These are phyloP conservation scores for Scaptodrosophila latifasciaeformis DNA, from an alignment of 2,888 invertebrate genomes.

Conservation along the genomic window DNA sequence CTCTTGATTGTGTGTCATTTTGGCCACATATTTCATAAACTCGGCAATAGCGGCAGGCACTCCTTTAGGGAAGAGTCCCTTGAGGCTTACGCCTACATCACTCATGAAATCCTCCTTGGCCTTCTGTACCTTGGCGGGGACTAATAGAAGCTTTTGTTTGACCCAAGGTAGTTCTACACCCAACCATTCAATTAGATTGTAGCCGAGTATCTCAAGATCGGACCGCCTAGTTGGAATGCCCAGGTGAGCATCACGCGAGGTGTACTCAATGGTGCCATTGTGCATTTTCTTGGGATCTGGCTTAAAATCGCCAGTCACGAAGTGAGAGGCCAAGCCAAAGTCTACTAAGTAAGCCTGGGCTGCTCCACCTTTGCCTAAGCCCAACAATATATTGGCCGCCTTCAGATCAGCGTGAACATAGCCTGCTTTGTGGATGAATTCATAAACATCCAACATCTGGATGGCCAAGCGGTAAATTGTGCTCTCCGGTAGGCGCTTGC, in stretches of 20 bases:
- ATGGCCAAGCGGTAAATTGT: conserved; percentile 88
- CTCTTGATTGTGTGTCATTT: conserved; percentile 81
- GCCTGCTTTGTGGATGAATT: conserved; percentile 92
- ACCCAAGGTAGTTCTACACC: conserved; percentile 91
- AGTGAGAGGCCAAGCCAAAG: conserved; percentile 91
- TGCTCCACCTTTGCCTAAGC: conserved; percentile 79
- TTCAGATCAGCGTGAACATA: conserved; percentile 98
- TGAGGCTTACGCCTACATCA: conserved; percentile 68
- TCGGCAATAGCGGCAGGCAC: conserved; percentile 77
- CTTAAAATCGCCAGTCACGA: conserved; percentile 86
- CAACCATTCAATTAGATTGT: conserved; percentile 95
- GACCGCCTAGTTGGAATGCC: conserved; percentile 92
- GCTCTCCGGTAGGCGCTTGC: conserved; percentile 80
- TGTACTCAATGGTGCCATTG: conserved; percentile 97
- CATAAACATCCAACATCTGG: conserved; percentile 91
- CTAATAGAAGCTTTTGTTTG: conserved; percentile 77
- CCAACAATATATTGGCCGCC: conserved; percentile 92
- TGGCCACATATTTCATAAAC: conserved; percentile 82
- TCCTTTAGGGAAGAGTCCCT: conserved; percentile 68
- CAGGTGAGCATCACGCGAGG: conserved; percentile 95
- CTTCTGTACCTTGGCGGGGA: conserved; percentile 80
- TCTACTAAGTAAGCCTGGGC: conserved; percentile 92
- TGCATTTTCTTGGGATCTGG: conserved; percentile 94
- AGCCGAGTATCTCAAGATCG: conserved; percentile 95
- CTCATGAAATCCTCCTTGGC: conserved; percentile 83